Evolutionary conservation across 2,113 vertebrate genomes (phyloP).

Genomic region (Phalacrocorax pelagicus): DNA sequence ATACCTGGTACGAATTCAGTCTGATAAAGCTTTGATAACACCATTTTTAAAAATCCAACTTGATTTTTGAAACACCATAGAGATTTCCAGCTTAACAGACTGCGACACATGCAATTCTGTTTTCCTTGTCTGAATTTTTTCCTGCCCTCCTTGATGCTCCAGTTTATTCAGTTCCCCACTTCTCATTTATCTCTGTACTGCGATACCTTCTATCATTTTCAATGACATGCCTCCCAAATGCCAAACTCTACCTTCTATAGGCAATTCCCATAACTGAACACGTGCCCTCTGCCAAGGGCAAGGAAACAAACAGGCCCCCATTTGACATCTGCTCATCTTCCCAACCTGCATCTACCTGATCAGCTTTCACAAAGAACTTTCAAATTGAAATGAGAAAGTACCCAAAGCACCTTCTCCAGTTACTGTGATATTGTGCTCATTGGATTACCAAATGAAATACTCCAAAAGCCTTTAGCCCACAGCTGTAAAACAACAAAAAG

Average conservation of each 20-base stretch:
- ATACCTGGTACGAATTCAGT: neutral
- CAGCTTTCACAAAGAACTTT: neutral
- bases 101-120: neutral
- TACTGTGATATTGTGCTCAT: neutral
- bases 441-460: constrained; percentile 28
- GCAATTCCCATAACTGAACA: neutral
- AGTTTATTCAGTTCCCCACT: neutral
- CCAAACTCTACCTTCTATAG: neutral
- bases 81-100: neutral
- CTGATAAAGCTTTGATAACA: neutral
- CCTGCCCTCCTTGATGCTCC: neutral
- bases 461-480: constrained; percentile 65
- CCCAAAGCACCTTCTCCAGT: neutral
- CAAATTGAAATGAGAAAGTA: neutral
- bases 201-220: neutral
- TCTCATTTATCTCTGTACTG: neutral
- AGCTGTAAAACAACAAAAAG: constrained; percentile 57
- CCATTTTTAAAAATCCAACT: neutral
- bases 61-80: neutral
- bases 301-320: neutral
- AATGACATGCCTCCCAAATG: neutral
- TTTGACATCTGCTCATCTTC: neutral
- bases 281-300: neutral
- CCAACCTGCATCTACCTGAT: neutral
- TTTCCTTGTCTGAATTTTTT: neutral